Evolutionary conservation across 2,888 invertebrate species (phyloP).

Genomic region (Conomelus anceps): DNA sequence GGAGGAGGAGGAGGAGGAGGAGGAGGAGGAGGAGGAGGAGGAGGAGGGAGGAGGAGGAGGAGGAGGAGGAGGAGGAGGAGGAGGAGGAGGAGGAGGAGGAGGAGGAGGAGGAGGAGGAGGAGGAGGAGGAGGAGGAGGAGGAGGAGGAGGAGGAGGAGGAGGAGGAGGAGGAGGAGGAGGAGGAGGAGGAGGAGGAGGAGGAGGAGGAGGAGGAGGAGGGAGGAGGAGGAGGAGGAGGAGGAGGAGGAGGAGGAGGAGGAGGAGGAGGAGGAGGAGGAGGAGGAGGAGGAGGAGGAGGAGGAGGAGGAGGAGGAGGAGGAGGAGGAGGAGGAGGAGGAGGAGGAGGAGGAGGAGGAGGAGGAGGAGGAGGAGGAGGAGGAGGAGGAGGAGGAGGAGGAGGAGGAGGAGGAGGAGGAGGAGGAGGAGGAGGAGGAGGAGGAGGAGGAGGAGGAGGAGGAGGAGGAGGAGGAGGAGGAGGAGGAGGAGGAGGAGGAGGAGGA

Average conservation of each 20-base stretch:
- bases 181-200: background rate
- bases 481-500: background rate
- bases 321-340: background rate
- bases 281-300: background rate
- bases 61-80: background rate
- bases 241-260: background rate
- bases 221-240: background rate
- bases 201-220: background rate
- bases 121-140: background rate
- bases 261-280: background rate
- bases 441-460: background rate
- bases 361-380: background rate
- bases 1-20: background rate
- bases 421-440: background rate
- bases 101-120: background rate
- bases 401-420: background rate
- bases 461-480: background rate
- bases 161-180: background rate
- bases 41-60: background rate
- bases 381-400: background rate
- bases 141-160: background rate
- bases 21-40: background rate
- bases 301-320: background rate
- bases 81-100: background rate
- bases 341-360: background rate